phyloP scores from a whole-genome alignment of 2,113 vertebrate species.

The Cryptomyrus ogoouensis region DNA sequence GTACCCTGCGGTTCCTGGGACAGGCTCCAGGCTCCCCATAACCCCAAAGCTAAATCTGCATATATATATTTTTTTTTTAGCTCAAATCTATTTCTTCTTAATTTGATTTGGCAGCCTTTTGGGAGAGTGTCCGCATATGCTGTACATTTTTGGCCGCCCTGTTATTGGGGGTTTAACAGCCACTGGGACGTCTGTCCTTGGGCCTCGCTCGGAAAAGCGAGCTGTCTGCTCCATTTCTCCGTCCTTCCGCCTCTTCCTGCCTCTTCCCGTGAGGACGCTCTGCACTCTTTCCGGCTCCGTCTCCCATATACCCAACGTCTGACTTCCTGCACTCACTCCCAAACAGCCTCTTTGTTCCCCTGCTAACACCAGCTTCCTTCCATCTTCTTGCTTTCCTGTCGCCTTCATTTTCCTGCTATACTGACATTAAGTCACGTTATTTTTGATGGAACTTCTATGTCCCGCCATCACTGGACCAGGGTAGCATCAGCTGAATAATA shows the following conservation, averaged over 20 bases:
- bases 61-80: not conserved
- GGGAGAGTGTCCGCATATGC: not conserved
- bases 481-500: not conserved
- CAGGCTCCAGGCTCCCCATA: not conserved
- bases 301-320: constrained; percentile 7
- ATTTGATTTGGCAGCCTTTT: not conserved
- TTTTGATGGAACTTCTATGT: constrained; percentile 35
- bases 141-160: not conserved
- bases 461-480: not conserved
- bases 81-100: not conserved
- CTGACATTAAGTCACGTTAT: not conserved
- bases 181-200: constrained; percentile 24
- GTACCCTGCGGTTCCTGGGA: not conserved
- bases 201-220: constrained; percentile 25
- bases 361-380: constrained; percentile 22
- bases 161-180: not conserved
- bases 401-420: not conserved
- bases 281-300: not conserved
- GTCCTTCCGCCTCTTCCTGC: constrained; percentile 16
- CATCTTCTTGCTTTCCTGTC: not conserved
- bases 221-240: constrained; percentile 15
- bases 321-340: constrained; percentile 2
- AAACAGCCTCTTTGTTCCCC: constrained; percentile 23
- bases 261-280: not conserved
- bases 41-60: not conserved